A percentile compares a stretch with the other conserved stretches of the same genome.
Conservation (phyloP, 2,797 vertebrate species). For the Phataginus tricuspis region DNA sequence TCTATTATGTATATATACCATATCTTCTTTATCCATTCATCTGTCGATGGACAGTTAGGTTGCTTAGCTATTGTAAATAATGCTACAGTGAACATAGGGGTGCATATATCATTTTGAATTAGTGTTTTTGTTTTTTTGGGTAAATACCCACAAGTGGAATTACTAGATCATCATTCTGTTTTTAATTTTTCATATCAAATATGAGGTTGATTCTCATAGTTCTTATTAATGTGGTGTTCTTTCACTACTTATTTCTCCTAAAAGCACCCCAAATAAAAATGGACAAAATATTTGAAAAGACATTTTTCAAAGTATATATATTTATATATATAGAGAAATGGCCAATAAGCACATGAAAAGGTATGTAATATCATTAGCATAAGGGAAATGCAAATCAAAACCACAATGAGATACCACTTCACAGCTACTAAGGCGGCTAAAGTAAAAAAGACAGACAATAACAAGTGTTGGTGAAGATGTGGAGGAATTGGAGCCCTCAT, state of each 20-base stretch:
- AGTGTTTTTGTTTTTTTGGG: too few relatives aligned
- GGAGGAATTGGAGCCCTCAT: not conserved
- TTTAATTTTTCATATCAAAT: too few relatives aligned
- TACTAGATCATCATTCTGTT: too few relatives aligned
- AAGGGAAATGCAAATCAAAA: not conserved
- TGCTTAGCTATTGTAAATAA: too few relatives aligned
- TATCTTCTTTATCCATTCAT: too few relatives aligned
- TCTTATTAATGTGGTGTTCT: constrained; percentile 41
- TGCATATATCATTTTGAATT: too few relatives aligned
- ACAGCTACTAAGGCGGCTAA: not conserved
- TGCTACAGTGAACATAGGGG: too few relatives aligned
- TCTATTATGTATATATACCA: too few relatives aligned
- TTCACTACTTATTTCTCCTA: constrained; percentile 25
- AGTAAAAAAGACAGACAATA: not conserved
- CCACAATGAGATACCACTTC: not conserved
- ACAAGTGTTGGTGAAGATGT: not conserved
- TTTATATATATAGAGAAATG: not conserved
- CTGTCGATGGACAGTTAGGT: too few relatives aligned
- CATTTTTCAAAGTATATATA: not conserved
- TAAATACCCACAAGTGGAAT: too few relatives aligned
- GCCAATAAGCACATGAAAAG: not conserved
- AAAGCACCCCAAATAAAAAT: constrained; percentile 4
- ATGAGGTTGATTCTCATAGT: not conserved
- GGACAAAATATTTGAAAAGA: not conserved
- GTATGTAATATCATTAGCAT: not conserved